Conservation (phyloP, 2,113 vertebrate genomes). For the Crypturellus undulatus region DNA sequence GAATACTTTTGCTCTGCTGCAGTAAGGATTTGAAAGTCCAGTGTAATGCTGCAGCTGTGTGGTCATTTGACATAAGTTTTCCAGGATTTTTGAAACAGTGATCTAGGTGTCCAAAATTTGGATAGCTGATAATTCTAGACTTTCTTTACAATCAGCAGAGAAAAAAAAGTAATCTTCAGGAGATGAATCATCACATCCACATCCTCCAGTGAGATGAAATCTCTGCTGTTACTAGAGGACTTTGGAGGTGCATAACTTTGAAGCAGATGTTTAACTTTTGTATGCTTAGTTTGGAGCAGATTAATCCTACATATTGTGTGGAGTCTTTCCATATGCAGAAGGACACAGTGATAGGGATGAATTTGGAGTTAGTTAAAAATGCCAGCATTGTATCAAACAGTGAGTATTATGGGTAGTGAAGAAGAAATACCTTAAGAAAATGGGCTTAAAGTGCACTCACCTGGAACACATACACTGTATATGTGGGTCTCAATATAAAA, state of each 20-base stretch:
- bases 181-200: not conserved
- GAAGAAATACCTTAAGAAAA: not conserved
- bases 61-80: constrained; percentile 29
- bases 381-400: not conserved
- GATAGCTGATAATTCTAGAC: not conserved
- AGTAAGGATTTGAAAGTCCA: not conserved
- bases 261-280: not conserved
- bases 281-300: not conserved
- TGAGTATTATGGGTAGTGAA: not conserved
- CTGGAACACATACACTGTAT: not conserved
- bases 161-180: not conserved
- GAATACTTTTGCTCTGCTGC: not conserved
- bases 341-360: not conserved
- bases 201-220: constrained; percentile 20
- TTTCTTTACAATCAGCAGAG: not conserved
- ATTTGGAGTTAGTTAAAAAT: not conserved
- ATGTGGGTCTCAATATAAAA: constrained; percentile 8
- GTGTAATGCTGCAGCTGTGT: constrained; percentile 32
- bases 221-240: not conserved
- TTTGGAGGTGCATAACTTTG: not conserved
- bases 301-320: not conserved
- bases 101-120: not conserved
- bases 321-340: not conserved
- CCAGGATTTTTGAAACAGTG: not conserved
- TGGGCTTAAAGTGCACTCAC: not conserved